phyloP scores from a whole-genome alignment of 2,797 vertebrate species.

The Cryptoblepharus egeriae region DNA sequence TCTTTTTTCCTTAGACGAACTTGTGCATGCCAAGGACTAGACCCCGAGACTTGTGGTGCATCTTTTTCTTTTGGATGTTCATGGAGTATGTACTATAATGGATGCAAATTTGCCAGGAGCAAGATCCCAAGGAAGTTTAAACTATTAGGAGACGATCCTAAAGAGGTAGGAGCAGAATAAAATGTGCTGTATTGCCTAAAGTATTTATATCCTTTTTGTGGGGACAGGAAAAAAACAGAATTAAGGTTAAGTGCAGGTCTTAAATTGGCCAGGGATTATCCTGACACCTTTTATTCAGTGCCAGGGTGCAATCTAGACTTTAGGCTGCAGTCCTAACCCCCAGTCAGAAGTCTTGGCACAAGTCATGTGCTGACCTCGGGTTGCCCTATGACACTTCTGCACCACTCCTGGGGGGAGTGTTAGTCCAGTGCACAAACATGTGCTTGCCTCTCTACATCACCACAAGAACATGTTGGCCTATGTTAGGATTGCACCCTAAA shows the following conservation, averaged over 20 bases:
- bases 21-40: slow-evolving; percentile 96
- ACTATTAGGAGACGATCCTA: slow-evolving; percentile 92
- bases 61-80: slow-evolving; percentile 99
- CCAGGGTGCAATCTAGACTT: background rate
- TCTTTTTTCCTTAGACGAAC: slow-evolving; percentile 85
- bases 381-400: too few relatives aligned
- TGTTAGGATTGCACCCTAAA: too few relatives aligned
- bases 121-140: slow-evolving; percentile 99
- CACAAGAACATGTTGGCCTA: too few relatives aligned
- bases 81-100: slow-evolving; percentile 99
- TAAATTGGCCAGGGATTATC: background rate
- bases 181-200: slow-evolving; percentile 48
- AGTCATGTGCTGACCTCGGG: too few relatives aligned
- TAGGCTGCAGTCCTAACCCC: too few relatives aligned
- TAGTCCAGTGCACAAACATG: too few relatives aligned
- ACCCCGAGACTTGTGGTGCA: slow-evolving; percentile 92
- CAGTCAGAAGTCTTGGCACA: too few relatives aligned
- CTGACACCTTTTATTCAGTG: background rate
- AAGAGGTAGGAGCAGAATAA: slow-evolving; percentile 85
- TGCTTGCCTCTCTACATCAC: too few relatives aligned
- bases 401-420: too few relatives aligned
- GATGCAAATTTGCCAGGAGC: slow-evolving; percentile 99
- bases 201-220: slow-evolving; percentile 43
- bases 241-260: background rate
- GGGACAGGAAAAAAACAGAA: background rate